A percentile compares a stretch with the other conserved stretches of the same genome.
Evolutionary conservation across 92 coral and sea anemone genomes (phyloP).

Genomic region (Bergia puertoricense): DNA sequence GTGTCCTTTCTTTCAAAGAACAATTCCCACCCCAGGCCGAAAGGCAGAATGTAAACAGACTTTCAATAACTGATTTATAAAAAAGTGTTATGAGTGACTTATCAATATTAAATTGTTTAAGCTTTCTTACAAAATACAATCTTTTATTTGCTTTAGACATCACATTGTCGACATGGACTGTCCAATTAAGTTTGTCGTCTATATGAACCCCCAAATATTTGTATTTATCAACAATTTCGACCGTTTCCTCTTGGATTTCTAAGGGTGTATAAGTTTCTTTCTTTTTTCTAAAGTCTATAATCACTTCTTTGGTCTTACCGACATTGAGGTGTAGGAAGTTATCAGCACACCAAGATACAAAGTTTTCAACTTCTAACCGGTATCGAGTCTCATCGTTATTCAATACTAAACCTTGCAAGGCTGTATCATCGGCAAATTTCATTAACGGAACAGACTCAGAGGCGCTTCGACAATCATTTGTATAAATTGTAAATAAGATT

Average conservation of each 20-base stretch:
- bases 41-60: slow-evolving; percentile 24
- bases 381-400: slow-evolving; percentile 23
- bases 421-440: slow-evolving; percentile 24
- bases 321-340: slow-evolving; percentile 24
- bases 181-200: slow-evolving; percentile 21
- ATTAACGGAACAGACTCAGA: slow-evolving; percentile 24
- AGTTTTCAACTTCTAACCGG: slow-evolving; percentile 24
- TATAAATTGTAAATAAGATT: background rate
- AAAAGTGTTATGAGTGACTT: background rate
- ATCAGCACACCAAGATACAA: slow-evolving; percentile 24
- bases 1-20: background rate
- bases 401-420: slow-evolving; percentile 24
- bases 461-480: slow-evolving; percentile 8
- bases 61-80: background rate
- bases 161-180: slow-evolving; percentile 22
- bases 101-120: slow-evolving; percentile 20
- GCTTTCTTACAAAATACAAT: slow-evolving; percentile 22
- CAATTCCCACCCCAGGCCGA: slow-evolving; percentile 10
- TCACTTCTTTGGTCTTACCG: slow-evolving; percentile 18
- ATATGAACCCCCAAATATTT: slow-evolving; percentile 23
- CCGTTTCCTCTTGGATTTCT: slow-evolving; percentile 15
- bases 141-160: slow-evolving; percentile 22
- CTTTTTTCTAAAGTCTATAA: slow-evolving; percentile 21
- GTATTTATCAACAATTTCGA: slow-evolving; percentile 22
- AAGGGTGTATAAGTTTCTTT: slow-evolving; percentile 23